Base-by-base conservation (phyloP, 2,797 vertebrate genomes). In the Spheniscus humboldti region DNA sequence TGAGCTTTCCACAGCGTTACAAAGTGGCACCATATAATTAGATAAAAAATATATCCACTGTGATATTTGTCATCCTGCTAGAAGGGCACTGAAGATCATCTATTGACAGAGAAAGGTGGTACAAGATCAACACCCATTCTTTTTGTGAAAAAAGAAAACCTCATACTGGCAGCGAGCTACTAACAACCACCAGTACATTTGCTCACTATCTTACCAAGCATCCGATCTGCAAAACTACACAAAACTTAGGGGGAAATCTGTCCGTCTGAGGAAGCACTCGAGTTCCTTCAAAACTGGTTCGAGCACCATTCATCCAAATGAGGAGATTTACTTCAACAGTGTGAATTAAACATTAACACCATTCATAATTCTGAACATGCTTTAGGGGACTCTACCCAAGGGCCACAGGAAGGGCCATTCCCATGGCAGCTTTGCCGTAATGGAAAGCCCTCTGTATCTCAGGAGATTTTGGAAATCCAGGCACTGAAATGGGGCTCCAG, bases 401-500 rank as follows among this genome's bases (percentile, higher is more conserved):
- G 18, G 30, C 24, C 53, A 53, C 28, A 47, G 33, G 39, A 87
- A 80, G 35, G 60, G 60, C 24, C 0, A 1, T 16, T 88, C 37
- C 73, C 48, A 71, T 0, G 5, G 78, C 50, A 64, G 56, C 28
- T 92, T 7, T 71, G 57, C 53, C 35, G 7, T 0, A 0, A 52
- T 6, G 55, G 53, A 75, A 92, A 72, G n/a, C 9, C 9, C 28
- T 53, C 37, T 50, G 31, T 27, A 15, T 35, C 56, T 71, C 64
- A 63, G 59, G 35, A 73, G 35, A 63, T 64, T 81, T 35, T 47
- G 55, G 31, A 87, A 87, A 88, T 66, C 27, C 37, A 76, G 24
- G 11, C 74, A 71, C 55, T 59, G 35, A 53, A 72, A 91, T 11
- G 14, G 19, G 41, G 22, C 5, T 78, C 35, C 43, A 73, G 35